phyloP scores from a whole-genome alignment of 2,888 invertebrate genomes.

The Chouioia cunea region DNA sequence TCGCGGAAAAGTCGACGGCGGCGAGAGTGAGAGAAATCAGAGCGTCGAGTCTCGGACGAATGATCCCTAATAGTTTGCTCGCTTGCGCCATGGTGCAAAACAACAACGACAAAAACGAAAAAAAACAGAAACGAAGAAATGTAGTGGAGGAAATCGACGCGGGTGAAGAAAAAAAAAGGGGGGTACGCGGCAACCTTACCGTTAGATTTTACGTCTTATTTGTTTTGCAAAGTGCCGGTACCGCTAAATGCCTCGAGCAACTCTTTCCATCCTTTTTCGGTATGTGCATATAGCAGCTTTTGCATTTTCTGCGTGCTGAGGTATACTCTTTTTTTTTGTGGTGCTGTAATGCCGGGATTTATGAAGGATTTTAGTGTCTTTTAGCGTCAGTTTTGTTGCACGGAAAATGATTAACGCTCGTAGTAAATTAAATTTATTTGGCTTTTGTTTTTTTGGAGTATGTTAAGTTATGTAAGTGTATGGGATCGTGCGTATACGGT shows the following conservation, averaged over 20 bases:
- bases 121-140: neutral
- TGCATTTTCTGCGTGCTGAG: conserved; percentile 29
- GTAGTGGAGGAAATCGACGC: conserved; percentile 21
- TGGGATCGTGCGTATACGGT: neutral
- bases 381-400: conserved; percentile 44
- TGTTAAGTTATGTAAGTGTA: conserved; percentile 4
- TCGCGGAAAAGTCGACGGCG: conserved; percentile 39
- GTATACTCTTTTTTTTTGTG: neutral
- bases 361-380: conserved; percentile 41
- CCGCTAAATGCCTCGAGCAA: conserved; percentile 29
- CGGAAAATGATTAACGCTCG: conserved; percentile 43
- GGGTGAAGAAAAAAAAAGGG: conserved; percentile 21
- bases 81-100: conserved; percentile 6
- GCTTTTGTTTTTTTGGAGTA: conserved; percentile 1
- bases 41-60: conserved; percentile 50
- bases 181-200: conserved; percentile 11
- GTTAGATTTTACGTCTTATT: conserved; percentile 46
- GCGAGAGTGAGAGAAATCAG: conserved; percentile 39
- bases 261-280: conserved; percentile 6
- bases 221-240: conserved; percentile 46
- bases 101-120: neutral
- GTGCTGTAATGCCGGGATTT: conserved; percentile 38
- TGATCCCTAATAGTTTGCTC: conserved; percentile 48
- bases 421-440: conserved; percentile 45
- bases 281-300: conserved; percentile 27